A percentile compares a stretch with the other conserved stretches of the same genome.
Conservation (phyloP, 2,113 vertebrate genomes). For the Chamaetylas fuelleborni region DNA sequence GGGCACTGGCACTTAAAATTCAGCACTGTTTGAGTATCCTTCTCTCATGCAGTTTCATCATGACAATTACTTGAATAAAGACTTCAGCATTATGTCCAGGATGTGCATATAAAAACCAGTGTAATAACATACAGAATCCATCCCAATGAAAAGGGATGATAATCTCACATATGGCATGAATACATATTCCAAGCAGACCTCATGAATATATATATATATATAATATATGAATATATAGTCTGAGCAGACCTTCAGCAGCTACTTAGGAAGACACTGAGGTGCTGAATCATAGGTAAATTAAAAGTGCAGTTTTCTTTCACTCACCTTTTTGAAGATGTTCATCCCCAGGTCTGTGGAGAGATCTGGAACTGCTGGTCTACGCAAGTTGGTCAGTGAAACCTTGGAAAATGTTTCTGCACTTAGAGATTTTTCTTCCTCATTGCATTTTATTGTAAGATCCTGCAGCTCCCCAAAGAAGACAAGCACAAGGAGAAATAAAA, state of each 20-base stretch:
- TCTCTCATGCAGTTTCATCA: background rate
- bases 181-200: background rate
- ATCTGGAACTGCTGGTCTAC: slow-evolving; percentile 93
- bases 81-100: background rate
- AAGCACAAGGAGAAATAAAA: background rate
- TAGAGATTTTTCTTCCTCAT: slow-evolving; percentile 92
- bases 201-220: background rate
- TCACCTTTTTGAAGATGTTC: slow-evolving; percentile 97
- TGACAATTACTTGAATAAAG: background rate
- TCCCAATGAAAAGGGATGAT: background rate
- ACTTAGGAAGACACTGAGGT: background rate
- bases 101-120: background rate
- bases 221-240: background rate
- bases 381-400: slow-evolving; percentile 91
- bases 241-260: background rate
- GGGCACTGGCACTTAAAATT: background rate
- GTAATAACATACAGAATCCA: background rate
- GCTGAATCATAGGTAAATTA: background rate
- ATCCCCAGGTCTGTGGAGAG: slow-evolving; percentile 94
- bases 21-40: background rate
- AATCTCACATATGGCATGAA: background rate
- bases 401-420: slow-evolving; percentile 93
- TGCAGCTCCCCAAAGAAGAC: slow-evolving; percentile 58
- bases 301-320: background rate
- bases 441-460: slow-evolving; percentile 96